Evolutionary conservation across 2,797 vertebrate species (phyloP).

Genomic region (Amphiprion clarkii): DNA sequence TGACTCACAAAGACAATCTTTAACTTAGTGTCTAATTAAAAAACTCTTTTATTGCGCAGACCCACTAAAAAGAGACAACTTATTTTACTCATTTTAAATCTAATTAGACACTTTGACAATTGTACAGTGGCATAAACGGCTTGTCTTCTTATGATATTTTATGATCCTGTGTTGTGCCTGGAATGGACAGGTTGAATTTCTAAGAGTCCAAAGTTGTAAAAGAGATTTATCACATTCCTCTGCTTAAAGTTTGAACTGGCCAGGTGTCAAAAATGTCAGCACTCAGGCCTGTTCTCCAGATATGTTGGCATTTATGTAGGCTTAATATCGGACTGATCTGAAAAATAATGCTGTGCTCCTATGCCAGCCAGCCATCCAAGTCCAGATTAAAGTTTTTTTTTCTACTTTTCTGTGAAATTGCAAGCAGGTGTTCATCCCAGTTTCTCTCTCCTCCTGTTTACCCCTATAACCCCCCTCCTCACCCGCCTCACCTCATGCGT

Average conservation of each 20-base stretch:
- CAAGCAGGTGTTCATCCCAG: constrained; percentile 84
- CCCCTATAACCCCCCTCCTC: constrained; percentile 47
- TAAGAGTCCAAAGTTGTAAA: constrained; percentile 42
- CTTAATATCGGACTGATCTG: constrained; percentile 81
- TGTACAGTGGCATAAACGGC: constrained; percentile 42
- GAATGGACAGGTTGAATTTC: constrained; percentile 47
- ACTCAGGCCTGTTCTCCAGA: constrained; percentile 54
- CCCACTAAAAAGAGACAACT: constrained; percentile 16
- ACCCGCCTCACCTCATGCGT: constrained; percentile 48
- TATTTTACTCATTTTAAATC: constrained; percentile 10
- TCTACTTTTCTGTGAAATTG: constrained; percentile 81
- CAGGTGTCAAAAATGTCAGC: constrained; percentile 68
- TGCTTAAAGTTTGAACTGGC: constrained; percentile 40
- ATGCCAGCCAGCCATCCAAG: constrained; percentile 75
- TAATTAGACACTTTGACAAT: constrained; percentile 21
- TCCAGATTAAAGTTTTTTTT: constrained; percentile 68
- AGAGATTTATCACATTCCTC: constrained; percentile 65
- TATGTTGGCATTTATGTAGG: constrained; percentile 74
- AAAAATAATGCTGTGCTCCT: constrained; percentile 77
- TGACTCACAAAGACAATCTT: constrained; percentile 18
- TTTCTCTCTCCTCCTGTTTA: constrained; percentile 66
- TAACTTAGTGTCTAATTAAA: constrained; percentile 15
- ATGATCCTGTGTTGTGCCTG: constrained; percentile 28
- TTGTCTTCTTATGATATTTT: constrained; percentile 36
- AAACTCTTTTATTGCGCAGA: constrained; percentile 16